Base-by-base conservation (phyloP, 2,797 vertebrate genomes). In the Sebastes jordani region DNA sequence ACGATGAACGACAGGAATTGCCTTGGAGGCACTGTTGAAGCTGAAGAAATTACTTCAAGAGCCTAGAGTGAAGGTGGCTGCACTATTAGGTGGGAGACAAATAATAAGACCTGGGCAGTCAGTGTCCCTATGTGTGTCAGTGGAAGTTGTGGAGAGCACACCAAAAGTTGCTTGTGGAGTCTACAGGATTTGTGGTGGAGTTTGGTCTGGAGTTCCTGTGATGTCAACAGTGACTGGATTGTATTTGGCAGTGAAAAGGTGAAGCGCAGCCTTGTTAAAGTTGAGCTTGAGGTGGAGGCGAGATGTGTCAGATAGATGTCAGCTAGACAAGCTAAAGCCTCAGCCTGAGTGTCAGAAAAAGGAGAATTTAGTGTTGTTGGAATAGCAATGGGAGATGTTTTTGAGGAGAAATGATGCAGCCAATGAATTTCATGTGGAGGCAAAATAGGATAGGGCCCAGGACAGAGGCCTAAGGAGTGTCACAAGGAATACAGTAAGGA, bases 1-100 rank as follows among this genome's bases (percentile, higher is more conserved):
- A 81, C 18, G 23, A 68, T 79, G 64, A 81, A 82, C 78, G 67
- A 81, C 74, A 77, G 71, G 23, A 71, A 82, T 80, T 86, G 75
- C 80, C 63, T 81, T 42, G 34, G 60, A 78, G 74, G 77, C 60
- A 71, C 30, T 74, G 55, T 63, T 76, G 62, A 46, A 71, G 61
- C 76, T 73, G 71, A 87, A 82, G 62, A 73, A 62, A 81, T 75
- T 77, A 74, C 63, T 79, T 72, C 52, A 72, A 71, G 59, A 75
- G 70, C 49, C 46, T 36, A 23, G 52, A n/a, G 56, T 71, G 60
- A 73, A 69, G 32, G 63, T 75, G 69, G 74, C 60, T 46, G 23
- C 52, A 65, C 34, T 76, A 69, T 80, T 71, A 68, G 63, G 66
- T 73, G 42, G 68, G 72, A 82, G 74, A 79, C 73, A 88, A 86